These are phyloP conservation scores for Perdix hodgsoniae DNA, from an alignment of 2,797 vertebrate species.

Conservation along the genomic window DNA sequence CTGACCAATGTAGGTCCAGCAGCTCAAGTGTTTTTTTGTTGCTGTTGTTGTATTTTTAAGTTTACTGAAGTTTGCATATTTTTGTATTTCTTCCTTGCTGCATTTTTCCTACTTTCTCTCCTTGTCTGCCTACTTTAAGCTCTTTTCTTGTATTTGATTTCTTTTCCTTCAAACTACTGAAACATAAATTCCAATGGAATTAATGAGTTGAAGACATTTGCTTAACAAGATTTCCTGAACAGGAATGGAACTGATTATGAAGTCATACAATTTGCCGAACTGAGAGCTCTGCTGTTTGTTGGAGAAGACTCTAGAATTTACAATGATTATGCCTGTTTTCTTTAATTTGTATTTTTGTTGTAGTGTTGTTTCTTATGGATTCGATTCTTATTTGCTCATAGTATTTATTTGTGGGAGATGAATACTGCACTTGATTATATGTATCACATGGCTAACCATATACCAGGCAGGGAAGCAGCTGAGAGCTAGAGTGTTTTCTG, in stretches of 20 bases:
- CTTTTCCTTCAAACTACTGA: not conserved
- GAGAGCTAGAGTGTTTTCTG: not conserved
- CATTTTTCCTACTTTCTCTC: not conserved
- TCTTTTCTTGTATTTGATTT: not conserved
- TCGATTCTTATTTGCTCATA: not conserved
- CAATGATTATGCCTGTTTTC: not conserved
- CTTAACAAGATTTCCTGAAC: not conserved
- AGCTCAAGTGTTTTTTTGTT: not conserved
- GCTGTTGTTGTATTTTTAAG: not conserved
- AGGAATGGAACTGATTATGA: not conserved
- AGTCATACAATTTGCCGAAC: not conserved
- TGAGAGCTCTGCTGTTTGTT: not conserved
- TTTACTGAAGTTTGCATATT: rapidly evolving
- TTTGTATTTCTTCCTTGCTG: not conserved
- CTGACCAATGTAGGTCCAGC: not conserved
- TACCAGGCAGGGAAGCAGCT: not conserved
- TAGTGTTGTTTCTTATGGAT: not conserved
- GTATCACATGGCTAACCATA: not conserved
- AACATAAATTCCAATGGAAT: not conserved
- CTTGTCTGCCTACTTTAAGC: not conserved
- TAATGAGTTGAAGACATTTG: not conserved
- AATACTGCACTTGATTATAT: not conserved
- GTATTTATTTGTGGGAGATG: not conserved
- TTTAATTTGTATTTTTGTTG: not conserved
- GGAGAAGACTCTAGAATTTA: not conserved